Conservation (phyloP, 2,113 vertebrate species). For the Burhinus oedicnemus region DNA sequence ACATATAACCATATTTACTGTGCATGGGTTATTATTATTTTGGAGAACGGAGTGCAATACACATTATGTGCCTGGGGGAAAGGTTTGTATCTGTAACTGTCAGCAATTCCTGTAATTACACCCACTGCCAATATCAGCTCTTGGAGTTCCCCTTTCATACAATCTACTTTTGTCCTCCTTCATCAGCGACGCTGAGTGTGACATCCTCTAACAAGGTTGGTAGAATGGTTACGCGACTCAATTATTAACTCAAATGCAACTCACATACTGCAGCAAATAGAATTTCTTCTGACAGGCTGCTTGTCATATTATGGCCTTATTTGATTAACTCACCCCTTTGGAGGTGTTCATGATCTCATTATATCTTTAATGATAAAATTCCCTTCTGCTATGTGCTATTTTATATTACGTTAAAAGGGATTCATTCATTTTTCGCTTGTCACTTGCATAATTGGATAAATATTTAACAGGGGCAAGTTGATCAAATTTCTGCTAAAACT, state of each 20-base stretch:
- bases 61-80: background rate
- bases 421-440: slow-evolving; percentile 48
- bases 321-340: slow-evolving; percentile 51
- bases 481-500: slow-evolving; percentile 36
- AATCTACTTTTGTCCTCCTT: slow-evolving; percentile 16
- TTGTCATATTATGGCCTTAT: slow-evolving; percentile 53
- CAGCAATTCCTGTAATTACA: slow-evolving; percentile 4
- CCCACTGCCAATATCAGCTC: background rate
- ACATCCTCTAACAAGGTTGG: slow-evolving; percentile 39
- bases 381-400: slow-evolving; percentile 56
- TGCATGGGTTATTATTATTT: background rate
- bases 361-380: slow-evolving; percentile 51
- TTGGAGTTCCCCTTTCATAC: background rate
- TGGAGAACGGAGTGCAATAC: background rate
- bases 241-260: slow-evolving; percentile 49
- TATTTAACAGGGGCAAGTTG: slow-evolving; percentile 41
- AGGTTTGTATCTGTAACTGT: background rate
- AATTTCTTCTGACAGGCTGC: slow-evolving; percentile 38
- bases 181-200: background rate
- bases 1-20: background rate
- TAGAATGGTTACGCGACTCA: background rate
- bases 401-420: slow-evolving; percentile 44
- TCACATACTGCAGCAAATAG: slow-evolving; percentile 18
- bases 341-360: slow-evolving; percentile 48
- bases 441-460: slow-evolving; percentile 51